Base-by-base conservation (phyloP, 1,140 invertebrate species). In the Thaumatotibia leucotreta region DNA sequence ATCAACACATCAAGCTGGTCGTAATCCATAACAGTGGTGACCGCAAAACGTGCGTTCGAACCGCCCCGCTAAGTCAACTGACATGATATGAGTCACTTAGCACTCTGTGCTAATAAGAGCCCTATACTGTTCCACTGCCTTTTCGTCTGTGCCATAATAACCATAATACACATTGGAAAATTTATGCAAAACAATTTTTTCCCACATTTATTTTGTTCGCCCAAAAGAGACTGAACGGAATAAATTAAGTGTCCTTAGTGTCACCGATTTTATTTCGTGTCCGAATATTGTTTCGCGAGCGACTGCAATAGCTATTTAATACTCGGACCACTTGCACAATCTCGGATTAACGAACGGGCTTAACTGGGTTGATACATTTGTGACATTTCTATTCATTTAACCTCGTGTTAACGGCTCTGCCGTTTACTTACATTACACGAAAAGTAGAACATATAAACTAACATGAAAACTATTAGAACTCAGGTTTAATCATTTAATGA, bases 11-110 rank as follows among this genome's bases (percentile, higher is more conserved):
- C 49, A 22, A 45, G 17, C 61, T 63, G 52, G 52, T 27, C 24
- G 4, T 66, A 67, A 69, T 71, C 69, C 54, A 45, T 73, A 66
- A 64, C 66, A 63, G 61, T 24, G 32, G 66, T 71, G 75, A 78
- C 79, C 79, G 73, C 78, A 72, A 77, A 66, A 74, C 80, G 80
- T 83, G 79, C 78, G 74, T 66, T 76, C 67, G 71, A 71, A 77
- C 52, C 49, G 62, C 74, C 66, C 65, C 72, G 62, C 69, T 52
- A 67, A 69, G 65, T 66, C 61, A 67, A 45, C 65, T 72, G 71
- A 71, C 67, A 75, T 68, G 65, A 75, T 67, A 69, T 68, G 64
- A 72, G 66, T 64, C 66, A 66, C 33, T 50, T 54, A 58, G 52
- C 52, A 58, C 52, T 58, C 24, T 58, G 24, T 27, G 52, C 52